phyloP scores from a whole-genome alignment of 2,888 invertebrate genomes.

The Chalcosyrphus nemorum region DNA sequence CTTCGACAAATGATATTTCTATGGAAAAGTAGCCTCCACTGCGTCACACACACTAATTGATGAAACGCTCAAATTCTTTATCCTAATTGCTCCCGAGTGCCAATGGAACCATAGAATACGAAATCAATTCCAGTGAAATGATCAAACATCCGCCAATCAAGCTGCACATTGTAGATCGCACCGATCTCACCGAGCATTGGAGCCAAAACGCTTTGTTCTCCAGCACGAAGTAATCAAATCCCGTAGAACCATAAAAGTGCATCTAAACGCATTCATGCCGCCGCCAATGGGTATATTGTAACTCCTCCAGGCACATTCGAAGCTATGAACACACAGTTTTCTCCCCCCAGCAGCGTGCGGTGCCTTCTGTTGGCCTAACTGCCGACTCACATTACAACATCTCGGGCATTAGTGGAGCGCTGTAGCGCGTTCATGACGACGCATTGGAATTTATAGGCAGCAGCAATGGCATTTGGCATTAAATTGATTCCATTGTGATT shows the following conservation, averaged over 20 bases:
- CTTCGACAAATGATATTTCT: neutral
- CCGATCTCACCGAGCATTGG: conserved; percentile 13
- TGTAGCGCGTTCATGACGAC: conserved; percentile 56
- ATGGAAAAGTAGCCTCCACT: neutral
- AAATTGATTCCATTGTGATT: conserved; percentile 73
- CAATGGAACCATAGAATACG: conserved; percentile 68
- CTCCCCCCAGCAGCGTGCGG: conserved; percentile 27
- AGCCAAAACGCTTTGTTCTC: neutral
- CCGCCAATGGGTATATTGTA: conserved; percentile 11
- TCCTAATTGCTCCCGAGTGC: conserved; percentile 70
- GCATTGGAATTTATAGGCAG: conserved; percentile 68
- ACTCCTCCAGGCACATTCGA: conserved; percentile 35
- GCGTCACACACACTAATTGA: conserved; percentile 59
- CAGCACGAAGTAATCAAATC: conserved; percentile 61
- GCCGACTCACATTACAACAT: conserved; percentile 68
- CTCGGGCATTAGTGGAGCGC: conserved; percentile 35
- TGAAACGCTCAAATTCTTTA: conserved; percentile 52
- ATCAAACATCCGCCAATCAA: conserved; percentile 68
- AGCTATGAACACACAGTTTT: conserved; percentile 6
- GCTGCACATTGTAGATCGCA: conserved; percentile 42
- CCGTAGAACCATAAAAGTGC: conserved; percentile 68
- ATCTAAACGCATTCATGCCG: conserved; percentile 70
- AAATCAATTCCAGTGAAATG: conserved; percentile 57
- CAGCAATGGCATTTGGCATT: conserved; percentile 68
- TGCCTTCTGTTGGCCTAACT: neutral